phyloP scores from a whole-genome alignment of 2,113 vertebrate genomes.

The Paralichthys olivaceus region DNA sequence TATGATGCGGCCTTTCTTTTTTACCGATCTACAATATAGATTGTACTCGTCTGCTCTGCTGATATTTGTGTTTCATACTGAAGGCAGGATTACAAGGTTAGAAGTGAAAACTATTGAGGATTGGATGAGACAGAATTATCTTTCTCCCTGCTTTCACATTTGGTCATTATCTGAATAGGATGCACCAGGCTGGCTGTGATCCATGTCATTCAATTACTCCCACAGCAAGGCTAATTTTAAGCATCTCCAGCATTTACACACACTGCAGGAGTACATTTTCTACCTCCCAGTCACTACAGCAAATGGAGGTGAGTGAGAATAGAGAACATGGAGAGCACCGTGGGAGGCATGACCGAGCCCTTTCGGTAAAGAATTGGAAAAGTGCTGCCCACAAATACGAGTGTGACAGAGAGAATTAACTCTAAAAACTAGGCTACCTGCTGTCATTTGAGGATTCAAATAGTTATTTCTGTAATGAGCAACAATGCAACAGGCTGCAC shows the following conservation, averaged over 20 bases:
- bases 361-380: constrained; percentile 20
- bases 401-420: background rate
- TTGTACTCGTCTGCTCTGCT: too few relatives aligned
- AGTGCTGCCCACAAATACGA: constrained; percentile 13
- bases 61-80: background rate
- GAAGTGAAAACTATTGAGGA: constrained; percentile 22
- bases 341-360: background rate
- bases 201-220: constrained; percentile 66
- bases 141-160: constrained; percentile 17
- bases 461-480: too few relatives aligned
- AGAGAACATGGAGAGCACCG: constrained; percentile 14
- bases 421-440: too few relatives aligned
- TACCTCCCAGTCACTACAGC: constrained; percentile 24
- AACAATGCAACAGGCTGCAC: background rate
- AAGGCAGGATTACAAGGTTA: background rate
- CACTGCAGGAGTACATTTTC: constrained; percentile 53
- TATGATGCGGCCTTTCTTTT: too few relatives aligned
- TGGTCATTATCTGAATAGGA: constrained; percentile 48
- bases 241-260: constrained; percentile 61
- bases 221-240: constrained; percentile 57
- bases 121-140: constrained; percentile 16
- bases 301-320: constrained; percentile 35
- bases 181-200: constrained; percentile 27
- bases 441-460: too few relatives aligned
- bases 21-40: too few relatives aligned